These are phyloP conservation scores for Ips typographus DNA, from an alignment of 1,140 invertebrate species.

Conservation along the genomic window DNA sequence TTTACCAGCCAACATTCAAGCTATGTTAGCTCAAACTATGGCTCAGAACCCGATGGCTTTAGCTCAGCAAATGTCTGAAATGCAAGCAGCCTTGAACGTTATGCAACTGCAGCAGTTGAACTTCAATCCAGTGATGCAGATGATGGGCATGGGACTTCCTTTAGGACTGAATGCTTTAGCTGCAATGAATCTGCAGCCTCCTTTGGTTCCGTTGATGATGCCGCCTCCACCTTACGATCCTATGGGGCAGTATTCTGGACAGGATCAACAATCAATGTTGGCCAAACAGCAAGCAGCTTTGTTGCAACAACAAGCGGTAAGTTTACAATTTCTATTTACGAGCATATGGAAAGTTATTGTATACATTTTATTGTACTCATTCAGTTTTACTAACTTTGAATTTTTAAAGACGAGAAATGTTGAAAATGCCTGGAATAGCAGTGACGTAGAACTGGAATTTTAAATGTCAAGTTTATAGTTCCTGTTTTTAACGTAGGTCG, in stretches of 20 bases:
- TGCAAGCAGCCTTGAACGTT: conserved; percentile 83
- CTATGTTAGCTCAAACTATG: conserved; percentile 54
- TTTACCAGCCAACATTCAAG: conserved; percentile 54
- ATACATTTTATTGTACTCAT: too few species aligned
- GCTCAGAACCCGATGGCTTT: conserved; percentile 61
- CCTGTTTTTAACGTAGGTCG: too few species aligned
- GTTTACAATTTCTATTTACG: conserved; percentile 32
- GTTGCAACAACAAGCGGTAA: conserved; percentile 72
- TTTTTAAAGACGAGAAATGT: too few species aligned
- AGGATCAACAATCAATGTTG: conserved; percentile 57
- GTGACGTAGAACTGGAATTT: too few species aligned
- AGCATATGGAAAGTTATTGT: too few species aligned
- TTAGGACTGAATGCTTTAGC: conserved; percentile 80
- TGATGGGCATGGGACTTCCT: conserved; percentile 82
- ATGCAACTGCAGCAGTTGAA: conserved; percentile 85
- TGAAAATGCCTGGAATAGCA: too few species aligned
- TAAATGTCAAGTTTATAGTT: too few species aligned
- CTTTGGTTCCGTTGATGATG: conserved; percentile 87
- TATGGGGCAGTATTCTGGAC: conserved; percentile 61
- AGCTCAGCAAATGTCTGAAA: conserved; percentile 79
- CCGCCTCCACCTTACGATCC: conserved; percentile 74
- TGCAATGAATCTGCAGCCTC: conserved; percentile 85
- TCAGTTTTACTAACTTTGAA: too few species aligned
- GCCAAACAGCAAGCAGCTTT: conserved; percentile 70
- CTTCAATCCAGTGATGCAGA: conserved; percentile 80